phyloP scores from a whole-genome alignment of 2,797 vertebrate species.

The Lates japonicus region DNA sequence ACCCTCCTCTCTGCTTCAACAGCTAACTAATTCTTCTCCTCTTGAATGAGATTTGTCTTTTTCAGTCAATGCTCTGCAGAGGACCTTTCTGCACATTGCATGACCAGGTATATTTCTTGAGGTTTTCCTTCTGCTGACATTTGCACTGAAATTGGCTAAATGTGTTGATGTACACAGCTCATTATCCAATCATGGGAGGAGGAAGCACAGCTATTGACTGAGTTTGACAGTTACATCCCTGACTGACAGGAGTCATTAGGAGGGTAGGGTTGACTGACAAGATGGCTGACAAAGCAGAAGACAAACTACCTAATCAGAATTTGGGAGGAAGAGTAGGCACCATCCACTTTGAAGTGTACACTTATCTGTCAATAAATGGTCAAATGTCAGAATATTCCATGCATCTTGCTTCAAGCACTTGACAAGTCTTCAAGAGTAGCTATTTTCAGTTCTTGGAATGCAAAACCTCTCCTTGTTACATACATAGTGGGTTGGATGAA shows the following conservation, averaged over 20 bases:
- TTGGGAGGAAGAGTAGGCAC: conserved; percentile 41
- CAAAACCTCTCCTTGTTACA: conserved; percentile 12
- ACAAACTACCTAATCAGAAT: conserved; percentile 74
- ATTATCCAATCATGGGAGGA: conserved; percentile 68
- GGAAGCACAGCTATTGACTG: conserved; percentile 67
- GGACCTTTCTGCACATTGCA: conserved; percentile 7
- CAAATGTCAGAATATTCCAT: conserved; percentile 55
- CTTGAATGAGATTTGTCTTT: conserved; percentile 2
- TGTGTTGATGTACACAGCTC: conserved; percentile 65
- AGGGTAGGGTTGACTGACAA: conserved; percentile 74
- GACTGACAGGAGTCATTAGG: conserved; percentile 82
- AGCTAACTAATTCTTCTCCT: conserved; percentile 40
- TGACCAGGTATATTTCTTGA: neutral
- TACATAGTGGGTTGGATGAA: conserved; percentile 17
- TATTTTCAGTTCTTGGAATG: conserved; percentile 37
- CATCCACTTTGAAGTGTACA: conserved; percentile 53
- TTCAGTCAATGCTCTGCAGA: neutral
- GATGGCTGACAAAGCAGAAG: conserved; percentile 81
- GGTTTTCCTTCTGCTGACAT: conserved; percentile 40
- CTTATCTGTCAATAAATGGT: conserved; percentile 47
- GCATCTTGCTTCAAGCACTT: conserved; percentile 27
- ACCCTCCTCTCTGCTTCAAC: conserved; percentile 43
- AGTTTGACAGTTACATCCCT: conserved; percentile 72
- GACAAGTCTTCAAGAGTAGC: conserved; percentile 47
- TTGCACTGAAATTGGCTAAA: conserved; percentile 52